These are phyloP conservation scores for Apis cerana DNA, from an alignment of 1,140 invertebrate species.

Conservation along the genomic window DNA sequence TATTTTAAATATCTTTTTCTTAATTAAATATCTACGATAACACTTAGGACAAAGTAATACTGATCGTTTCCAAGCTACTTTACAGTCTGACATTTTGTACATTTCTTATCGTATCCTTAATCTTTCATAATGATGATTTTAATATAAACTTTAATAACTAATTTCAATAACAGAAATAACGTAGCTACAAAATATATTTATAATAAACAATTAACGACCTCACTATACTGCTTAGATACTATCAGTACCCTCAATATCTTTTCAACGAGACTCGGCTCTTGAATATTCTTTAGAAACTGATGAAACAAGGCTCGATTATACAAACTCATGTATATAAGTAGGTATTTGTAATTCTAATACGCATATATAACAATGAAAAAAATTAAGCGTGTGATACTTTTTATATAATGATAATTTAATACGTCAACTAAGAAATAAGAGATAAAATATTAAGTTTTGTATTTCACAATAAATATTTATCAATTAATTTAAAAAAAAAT, in stretches of 20 bases:
- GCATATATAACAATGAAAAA: not conserved
- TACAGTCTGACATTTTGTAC: conserved; percentile 45
- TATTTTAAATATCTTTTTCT: conserved; percentile 21
- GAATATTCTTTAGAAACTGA: not conserved
- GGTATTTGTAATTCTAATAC: not conserved
- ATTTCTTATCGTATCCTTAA: not conserved
- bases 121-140: not conserved
- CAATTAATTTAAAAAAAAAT: too few species aligned
- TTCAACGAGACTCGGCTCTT: not conserved
- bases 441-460: not conserved
- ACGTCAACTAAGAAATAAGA: not conserved
- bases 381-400: not conserved
- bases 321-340: not conserved
- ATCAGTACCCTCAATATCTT: not conserved
- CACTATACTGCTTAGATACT: conserved; percentile 6
- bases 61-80: conserved; percentile 60
- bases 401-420: not conserved
- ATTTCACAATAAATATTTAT: too few species aligned
- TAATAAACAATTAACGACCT: conserved; percentile 27
- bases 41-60: conserved; percentile 65
- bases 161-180: conserved; percentile 16
- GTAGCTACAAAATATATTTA: not conserved
- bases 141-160: conserved; percentile 28
- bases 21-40: conserved; percentile 41
- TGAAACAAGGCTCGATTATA: not conserved